Evolutionary conservation across 2,797 vertebrate genomes (phyloP).

Genomic region (Nyctalus aviator): DNA sequence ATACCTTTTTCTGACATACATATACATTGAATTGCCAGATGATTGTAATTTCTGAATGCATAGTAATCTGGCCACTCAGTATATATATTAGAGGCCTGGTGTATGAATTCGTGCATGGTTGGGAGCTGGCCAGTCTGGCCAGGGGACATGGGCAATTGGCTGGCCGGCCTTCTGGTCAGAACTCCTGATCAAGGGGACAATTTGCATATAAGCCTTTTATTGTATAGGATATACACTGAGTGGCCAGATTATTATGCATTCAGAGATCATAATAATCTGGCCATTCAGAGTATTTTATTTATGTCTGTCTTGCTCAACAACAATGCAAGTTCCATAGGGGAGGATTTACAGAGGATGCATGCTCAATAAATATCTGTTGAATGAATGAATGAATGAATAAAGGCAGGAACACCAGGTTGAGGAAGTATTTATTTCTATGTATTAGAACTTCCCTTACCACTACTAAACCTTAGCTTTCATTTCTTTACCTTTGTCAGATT

Average conservation of each 20-base stretch:
- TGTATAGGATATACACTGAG: too few species aligned
- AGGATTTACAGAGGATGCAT: background rate
- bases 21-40: background rate
- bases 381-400: background rate
- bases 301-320: background rate
- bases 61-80: too few species aligned
- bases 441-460: background rate
- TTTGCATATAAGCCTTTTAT: too few species aligned
- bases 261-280: too few species aligned
- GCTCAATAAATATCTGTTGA: background rate
- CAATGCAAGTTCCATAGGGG: background rate
- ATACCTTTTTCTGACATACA: background rate
- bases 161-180: too few species aligned
- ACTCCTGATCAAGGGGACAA: too few species aligned
- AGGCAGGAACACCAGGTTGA: background rate
- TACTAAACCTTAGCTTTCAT: background rate
- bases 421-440: background rate
- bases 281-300: background rate
- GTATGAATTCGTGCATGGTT: too few species aligned
- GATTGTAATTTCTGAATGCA: too few species aligned
- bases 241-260: too few species aligned
- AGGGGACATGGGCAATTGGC: too few species aligned
- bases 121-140: too few species aligned
- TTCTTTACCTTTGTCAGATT: conserved; percentile 1
- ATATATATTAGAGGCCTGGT: too few species aligned